Percentiles rank a stretch among this genome's conserved stretches.
Evolutionary conservation across 23 tunicate genomes (phyloP).

Genomic region (Halocynthia roretzi): DNA sequence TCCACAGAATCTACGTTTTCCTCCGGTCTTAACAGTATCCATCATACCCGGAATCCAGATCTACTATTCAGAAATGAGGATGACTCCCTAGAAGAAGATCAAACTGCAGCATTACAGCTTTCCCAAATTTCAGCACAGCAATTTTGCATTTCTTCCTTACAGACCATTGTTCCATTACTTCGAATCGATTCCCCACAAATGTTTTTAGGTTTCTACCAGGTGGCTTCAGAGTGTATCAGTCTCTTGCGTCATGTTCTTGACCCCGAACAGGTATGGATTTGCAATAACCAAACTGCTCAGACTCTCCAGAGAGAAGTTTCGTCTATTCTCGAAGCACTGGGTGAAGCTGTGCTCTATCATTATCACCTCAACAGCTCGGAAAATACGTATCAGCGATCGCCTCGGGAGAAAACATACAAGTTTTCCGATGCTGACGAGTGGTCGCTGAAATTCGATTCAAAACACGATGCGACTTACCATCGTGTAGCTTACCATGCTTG

Average conservation of each 20-base stretch:
- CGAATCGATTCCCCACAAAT: neutral
- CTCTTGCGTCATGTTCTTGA: slow-evolving; percentile 7
- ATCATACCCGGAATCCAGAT: neutral
- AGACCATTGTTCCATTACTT: slow-evolving; percentile 41
- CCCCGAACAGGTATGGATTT: slow-evolving; percentile 1
- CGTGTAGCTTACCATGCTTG: slow-evolving; percentile 60
- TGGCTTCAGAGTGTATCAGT: slow-evolving; percentile 11
- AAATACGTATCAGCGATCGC: neutral
- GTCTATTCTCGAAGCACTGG: slow-evolving; percentile 43
- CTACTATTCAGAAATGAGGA: neutral
- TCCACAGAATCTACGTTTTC: neutral
- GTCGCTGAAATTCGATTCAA: slow-evolving; percentile 32
- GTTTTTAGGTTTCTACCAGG: slow-evolving; percentile 11
- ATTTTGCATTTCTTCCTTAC: slow-evolving; percentile 54
- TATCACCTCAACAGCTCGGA: slow-evolving; percentile 38
- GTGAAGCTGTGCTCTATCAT: slow-evolving; percentile 56
- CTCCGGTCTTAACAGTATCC: neutral
- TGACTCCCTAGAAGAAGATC: slow-evolving; percentile 32
- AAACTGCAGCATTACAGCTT: slow-evolving; percentile 35
- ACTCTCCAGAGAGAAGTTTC: slow-evolving; percentile 12
- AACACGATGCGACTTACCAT: slow-evolving; percentile 32
- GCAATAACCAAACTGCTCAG: neutral
- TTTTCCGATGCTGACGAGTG: slow-evolving; percentile 14
- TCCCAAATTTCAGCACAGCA: slow-evolving; percentile 53
- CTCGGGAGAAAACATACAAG: neutral